Evolutionary conservation across 2,888 invertebrate species (phyloP).

Genomic region (Metellina segmentata): DNA sequence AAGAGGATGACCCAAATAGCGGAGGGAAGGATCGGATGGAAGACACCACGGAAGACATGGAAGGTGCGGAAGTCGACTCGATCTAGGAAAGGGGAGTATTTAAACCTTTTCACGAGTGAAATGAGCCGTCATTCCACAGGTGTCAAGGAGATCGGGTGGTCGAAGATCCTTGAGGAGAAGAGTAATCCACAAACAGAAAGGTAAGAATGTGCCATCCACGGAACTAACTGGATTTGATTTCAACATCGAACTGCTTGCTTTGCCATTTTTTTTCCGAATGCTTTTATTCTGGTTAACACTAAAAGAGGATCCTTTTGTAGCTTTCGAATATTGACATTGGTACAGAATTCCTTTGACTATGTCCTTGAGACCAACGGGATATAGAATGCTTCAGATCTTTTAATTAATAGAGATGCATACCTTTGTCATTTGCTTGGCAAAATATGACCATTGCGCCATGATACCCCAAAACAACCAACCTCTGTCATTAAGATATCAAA

Average conservation of each 20-base stretch:
- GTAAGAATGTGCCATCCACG: slow-evolving; percentile 18
- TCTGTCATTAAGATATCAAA: no score
- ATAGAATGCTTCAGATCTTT: no score
- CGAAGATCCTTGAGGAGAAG: background rate
- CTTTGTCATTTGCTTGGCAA: no score
- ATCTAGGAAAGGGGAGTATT: slow-evolving; percentile 57
- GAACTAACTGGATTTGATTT: background rate
- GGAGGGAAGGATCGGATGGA: slow-evolving; percentile 35
- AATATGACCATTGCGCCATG: no score
- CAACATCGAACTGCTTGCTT: background rate
- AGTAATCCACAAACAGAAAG: background rate
- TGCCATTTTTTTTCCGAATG: background rate
- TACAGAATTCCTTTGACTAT: no score
- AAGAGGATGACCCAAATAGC: slow-evolving; percentile 63
- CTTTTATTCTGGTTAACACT: background rate
- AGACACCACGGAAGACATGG: background rate
- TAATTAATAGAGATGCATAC: no score
- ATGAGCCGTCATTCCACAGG: slow-evolving; percentile 24
- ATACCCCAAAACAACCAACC: no score
- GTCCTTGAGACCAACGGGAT: no score
- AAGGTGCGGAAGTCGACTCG: slow-evolving; percentile 35
- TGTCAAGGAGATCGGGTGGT: slow-evolving; percentile 58
- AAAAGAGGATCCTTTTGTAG: background rate
- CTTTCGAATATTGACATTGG: no score
- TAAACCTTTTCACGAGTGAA: slow-evolving; percentile 47